Evolutionary conservation across 2,113 vertebrate species (phyloP).

Genomic region (Callocephalon fimbriatum): DNA sequence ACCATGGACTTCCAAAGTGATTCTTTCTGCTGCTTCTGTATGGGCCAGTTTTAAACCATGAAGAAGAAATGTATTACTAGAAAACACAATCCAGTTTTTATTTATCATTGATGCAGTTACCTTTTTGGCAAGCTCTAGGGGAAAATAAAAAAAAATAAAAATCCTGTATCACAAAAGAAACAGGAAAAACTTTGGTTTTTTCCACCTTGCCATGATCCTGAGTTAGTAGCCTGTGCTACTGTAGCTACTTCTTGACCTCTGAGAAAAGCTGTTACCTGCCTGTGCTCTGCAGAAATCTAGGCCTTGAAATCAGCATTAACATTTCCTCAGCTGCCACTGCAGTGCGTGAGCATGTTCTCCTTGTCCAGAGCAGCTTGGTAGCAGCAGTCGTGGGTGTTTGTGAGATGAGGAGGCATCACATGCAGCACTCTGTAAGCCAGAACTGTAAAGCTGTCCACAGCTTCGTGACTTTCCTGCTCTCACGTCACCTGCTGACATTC

Average conservation of each 20-base stretch:
- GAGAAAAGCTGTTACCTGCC: not conserved
- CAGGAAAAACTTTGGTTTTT: not conserved
- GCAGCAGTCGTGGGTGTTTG: not conserved
- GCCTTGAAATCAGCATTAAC: not conserved
- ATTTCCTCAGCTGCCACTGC: not conserved
- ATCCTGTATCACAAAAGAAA: not conserved
- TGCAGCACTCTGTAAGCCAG: not conserved
- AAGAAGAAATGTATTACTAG: not conserved
- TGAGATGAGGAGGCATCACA: not conserved
- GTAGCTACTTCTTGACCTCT: not conserved
- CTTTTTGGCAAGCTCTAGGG: not conserved
- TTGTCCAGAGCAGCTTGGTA: conserved; percentile 27
- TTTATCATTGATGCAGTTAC: not conserved
- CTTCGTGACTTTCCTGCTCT: not conserved
- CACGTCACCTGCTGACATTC: not conserved
- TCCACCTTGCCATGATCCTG: not conserved
- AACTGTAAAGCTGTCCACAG: not conserved
- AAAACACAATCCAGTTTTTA: not conserved
- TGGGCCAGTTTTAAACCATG: not conserved
- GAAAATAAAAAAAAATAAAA: not conserved
- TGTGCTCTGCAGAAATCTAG: not conserved
- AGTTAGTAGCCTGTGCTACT: not conserved
- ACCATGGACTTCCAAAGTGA: not conserved
- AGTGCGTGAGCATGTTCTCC: not conserved
- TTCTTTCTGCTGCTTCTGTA: not conserved